Evolutionary conservation across 2,113 vertebrate genomes (phyloP).

Genomic region (Gallinago media): DNA sequence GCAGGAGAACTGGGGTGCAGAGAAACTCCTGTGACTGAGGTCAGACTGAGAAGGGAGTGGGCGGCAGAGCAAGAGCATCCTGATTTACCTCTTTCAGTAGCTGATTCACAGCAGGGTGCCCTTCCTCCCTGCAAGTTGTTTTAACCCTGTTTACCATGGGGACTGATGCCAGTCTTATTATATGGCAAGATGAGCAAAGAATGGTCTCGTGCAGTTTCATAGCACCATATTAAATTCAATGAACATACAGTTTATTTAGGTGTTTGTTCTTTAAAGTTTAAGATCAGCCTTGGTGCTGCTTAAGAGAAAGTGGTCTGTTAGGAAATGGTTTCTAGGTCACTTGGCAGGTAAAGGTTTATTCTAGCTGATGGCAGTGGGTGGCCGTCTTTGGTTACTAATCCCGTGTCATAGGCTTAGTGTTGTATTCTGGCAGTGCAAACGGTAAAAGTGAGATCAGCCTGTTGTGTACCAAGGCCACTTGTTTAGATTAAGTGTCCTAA

Average conservation of each 20-base stretch:
- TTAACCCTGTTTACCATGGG: not conserved
- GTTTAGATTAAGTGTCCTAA: not conserved
- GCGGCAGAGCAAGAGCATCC: not conserved
- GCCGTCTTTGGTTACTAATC: not conserved
- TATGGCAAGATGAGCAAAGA: not conserved
- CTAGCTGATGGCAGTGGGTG: not conserved
- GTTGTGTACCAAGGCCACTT: not conserved
- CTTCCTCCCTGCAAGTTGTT: not conserved
- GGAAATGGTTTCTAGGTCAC: conserved; percentile 1
- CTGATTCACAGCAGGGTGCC: not conserved
- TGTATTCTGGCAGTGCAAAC: not conserved
- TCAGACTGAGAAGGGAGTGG: not conserved
- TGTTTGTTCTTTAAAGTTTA: not conserved
- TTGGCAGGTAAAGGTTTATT: not conserved
- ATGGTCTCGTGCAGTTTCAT: not conserved
- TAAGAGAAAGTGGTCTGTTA: not conserved
- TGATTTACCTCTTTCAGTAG: not conserved
- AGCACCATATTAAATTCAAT: not conserved
- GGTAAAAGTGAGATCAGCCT: conserved; percentile 5
- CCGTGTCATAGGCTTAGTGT: not conserved
- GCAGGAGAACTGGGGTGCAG: not conserved
- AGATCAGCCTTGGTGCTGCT: not conserved
- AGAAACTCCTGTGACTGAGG: not conserved
- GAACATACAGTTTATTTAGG: not conserved
- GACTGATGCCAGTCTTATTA: not conserved